Percentiles rank a stretch among this genome's conserved stretches.
These are phyloP conservation scores for Sarotherodon lohbergeri DNA, from an alignment of 2,113 vertebrate genomes.

Conservation along the genomic window DNA sequence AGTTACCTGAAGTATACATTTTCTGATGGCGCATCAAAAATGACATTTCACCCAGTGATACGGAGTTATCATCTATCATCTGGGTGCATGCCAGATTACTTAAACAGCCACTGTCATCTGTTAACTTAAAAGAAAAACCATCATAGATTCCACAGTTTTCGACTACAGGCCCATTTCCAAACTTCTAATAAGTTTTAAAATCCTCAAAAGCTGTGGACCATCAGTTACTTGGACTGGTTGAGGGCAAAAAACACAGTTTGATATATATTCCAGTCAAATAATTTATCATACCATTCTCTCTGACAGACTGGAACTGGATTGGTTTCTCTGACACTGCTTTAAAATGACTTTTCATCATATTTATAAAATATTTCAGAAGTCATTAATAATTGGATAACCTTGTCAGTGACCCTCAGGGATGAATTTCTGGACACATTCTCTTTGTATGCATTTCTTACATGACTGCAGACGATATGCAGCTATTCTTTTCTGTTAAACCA, in stretches of 20 bases:
- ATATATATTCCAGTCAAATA: not conserved
- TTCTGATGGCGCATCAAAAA: not conserved
- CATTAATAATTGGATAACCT: not conserved
- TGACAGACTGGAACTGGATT: rapidly evolving
- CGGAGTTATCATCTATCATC: not conserved
- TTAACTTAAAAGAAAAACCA: not conserved
- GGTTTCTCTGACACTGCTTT: not conserved
- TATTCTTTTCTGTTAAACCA: not conserved
- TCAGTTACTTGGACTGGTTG: rapidly evolving
- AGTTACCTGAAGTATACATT: not conserved
- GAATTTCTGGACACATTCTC: not conserved
- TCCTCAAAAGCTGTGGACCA: not conserved
- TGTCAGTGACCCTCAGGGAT: rapidly evolving
- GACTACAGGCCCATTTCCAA: not conserved
- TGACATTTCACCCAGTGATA: not conserved
- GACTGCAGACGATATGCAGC: rapidly evolving
- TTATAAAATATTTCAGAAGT: not conserved
- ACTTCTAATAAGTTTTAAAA: not conserved
- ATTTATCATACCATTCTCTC: not conserved
- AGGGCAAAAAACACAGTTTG: not conserved
- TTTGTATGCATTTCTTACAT: not conserved
- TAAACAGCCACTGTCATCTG: not conserved
- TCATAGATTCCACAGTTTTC: not conserved
- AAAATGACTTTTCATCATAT: not conserved
- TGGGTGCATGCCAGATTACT: not conserved